Base-by-base conservation (phyloP, 1,140 invertebrate genomes). In the Halictus rubicundus region DNA sequence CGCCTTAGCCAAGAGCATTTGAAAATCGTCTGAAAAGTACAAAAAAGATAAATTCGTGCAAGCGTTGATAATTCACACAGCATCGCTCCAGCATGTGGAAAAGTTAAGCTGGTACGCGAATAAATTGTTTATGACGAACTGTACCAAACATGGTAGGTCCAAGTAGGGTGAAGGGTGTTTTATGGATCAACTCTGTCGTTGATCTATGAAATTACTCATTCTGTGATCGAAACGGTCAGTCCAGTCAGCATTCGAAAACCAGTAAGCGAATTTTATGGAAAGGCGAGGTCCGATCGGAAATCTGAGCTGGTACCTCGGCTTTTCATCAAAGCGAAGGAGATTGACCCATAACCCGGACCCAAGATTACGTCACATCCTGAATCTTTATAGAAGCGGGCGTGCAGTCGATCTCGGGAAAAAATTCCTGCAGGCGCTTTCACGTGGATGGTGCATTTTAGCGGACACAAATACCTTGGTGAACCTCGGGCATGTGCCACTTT, bases 401-500 rank as follows among this genome's bases (percentile, higher is more conserved):
- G 39, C 32, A 46, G 54, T 73, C 32, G 69, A 65, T 72, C 76
- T 46, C 16, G 9, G 19, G 46, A 25, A 63, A n/a, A 72, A 73
- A 12, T 65, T 23, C 49, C 46, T 79, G 37, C n/a, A 42, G 49
- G 59, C 57, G 61, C 60, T 72, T 78, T 78, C 77, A 46, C 60
- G 49, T 63, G n/a, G 68, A 57, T 25, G 49, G 19, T 21, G 59
- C 68, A 66, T 65, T 79, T 79, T 79, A 63, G 21, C 77, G 46
- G 61, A 54, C 25, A 76, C 54, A 68, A 52, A 49, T 68, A 80
- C 72, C 78, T 68, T 21, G 71, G 46, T 19, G 64, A 32, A 59
- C 66, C 37, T 32, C 59, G 23, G 19, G 27, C 49, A 27, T 78
- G 80, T 78, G 80, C 77, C 70, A 82, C 72, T 75, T 80, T 80